Conservation (phyloP, 1,140 invertebrate genomes). For the Drosophila repleta region DNA sequence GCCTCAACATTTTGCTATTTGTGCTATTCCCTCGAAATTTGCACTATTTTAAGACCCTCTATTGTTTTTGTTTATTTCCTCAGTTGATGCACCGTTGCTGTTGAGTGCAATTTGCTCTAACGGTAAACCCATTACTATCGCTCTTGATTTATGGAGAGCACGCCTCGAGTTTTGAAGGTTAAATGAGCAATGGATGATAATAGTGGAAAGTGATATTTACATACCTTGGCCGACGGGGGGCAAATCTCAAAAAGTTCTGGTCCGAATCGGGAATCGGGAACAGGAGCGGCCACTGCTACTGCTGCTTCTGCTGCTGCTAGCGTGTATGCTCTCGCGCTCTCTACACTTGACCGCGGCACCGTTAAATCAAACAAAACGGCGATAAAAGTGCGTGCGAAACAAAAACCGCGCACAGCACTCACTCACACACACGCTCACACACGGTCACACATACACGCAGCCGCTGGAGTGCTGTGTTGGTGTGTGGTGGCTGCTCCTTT, state of each 20-base stretch:
- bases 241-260: slow-evolving; percentile 46
- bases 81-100: slow-evolving; percentile 8
- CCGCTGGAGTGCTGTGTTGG: slow-evolving; percentile 21
- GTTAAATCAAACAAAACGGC: slow-evolving; percentile 61
- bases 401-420: slow-evolving; percentile 46
- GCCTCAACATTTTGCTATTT: slow-evolving; percentile 69
- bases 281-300: slow-evolving; percentile 5
- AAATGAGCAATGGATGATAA: slow-evolving; percentile 22
- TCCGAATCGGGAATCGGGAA: slow-evolving; percentile 40
- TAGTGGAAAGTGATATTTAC: slow-evolving; percentile 48
- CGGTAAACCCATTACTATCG: slow-evolving; percentile 12
- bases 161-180: slow-evolving; percentile 37
- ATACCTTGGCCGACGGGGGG: slow-evolving; percentile 44
- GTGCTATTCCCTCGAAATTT: slow-evolving; percentile 22
- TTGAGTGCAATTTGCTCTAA: slow-evolving; percentile 11
- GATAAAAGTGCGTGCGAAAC: slow-evolving; percentile 69
- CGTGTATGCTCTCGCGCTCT: slow-evolving; percentile 38
- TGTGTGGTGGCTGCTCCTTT: slow-evolving; percentile 60
- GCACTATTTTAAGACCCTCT: slow-evolving; percentile 11
- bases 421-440: slow-evolving; percentile 9
- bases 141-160: slow-evolving; percentile 11
- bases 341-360: slow-evolving; percentile 75
- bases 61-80: slow-evolving; percentile 59
- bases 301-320: not conserved
- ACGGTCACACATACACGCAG: slow-evolving; percentile 26